Percentiles rank a stretch among this genome's conserved stretches.
These are phyloP conservation scores for Eidolon helvum DNA, from an alignment of 2,113 vertebrate genomes.

Conservation along the genomic window DNA sequence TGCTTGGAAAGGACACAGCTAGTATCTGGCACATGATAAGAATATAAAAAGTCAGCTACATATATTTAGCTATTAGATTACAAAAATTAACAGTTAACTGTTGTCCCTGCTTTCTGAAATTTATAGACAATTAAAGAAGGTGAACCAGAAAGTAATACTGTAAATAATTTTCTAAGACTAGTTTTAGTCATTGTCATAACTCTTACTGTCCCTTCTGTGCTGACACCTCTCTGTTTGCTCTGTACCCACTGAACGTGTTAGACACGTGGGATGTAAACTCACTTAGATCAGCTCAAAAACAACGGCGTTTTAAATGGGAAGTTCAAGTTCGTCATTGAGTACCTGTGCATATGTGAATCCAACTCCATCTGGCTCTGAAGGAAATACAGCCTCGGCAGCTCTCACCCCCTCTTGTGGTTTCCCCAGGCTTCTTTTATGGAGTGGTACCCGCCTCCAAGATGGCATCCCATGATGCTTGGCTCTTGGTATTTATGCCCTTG, in stretches of 20 bases:
- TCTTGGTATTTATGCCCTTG: background rate
- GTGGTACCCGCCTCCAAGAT: background rate
- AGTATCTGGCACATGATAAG: too few relatives aligned
- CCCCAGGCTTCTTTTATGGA: background rate
- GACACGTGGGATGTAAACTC: background rate
- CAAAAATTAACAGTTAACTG: background rate
- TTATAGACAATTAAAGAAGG: background rate
- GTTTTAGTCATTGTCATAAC: background rate
- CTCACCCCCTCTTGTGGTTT: background rate
- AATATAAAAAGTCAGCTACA: background rate
- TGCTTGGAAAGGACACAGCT: background rate
- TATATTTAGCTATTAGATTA: background rate
- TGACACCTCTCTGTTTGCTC: too few relatives aligned
- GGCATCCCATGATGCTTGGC: background rate
- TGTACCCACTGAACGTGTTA: too few relatives aligned
- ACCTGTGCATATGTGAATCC: rapidly evolving
- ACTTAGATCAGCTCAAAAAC: background rate
- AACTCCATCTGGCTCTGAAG: too few relatives aligned
- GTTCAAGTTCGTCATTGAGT: background rate
- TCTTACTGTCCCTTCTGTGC: background rate
- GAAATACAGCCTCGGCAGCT: background rate
- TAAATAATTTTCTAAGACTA: background rate
- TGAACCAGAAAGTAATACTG: background rate
- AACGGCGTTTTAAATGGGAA: too few relatives aligned
- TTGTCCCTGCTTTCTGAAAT: background rate